Evolutionary conservation across 2,888 invertebrate genomes (phyloP).

Genomic region (Drosophila bunnanda): DNA sequence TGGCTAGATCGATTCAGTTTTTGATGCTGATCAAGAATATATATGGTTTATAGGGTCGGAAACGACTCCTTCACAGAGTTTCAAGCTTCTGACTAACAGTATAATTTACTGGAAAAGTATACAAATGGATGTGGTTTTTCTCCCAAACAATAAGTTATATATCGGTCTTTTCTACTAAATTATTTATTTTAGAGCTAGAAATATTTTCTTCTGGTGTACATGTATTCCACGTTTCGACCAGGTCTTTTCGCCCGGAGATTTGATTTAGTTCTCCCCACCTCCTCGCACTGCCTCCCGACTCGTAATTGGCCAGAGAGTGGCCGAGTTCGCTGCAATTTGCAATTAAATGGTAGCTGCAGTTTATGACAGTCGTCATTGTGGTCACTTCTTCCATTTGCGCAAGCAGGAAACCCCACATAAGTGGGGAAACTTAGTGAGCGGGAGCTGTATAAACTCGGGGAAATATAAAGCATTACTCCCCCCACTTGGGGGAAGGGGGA

Average conservation of each 20-base stretch:
- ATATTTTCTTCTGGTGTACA: not conserved
- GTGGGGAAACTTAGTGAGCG: not conserved
- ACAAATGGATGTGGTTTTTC: too few relatives aligned
- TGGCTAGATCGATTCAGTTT: too few relatives aligned
- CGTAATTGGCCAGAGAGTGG: constrained; percentile 22
- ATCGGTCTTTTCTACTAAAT: too few relatives aligned
- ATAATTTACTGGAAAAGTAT: too few relatives aligned
- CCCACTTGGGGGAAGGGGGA: not conserved
- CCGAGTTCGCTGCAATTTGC: constrained; percentile 26
- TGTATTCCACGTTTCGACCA: not conserved
- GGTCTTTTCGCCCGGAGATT: not conserved
- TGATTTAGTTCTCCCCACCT: constrained; percentile 17
- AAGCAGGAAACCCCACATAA: not conserved
- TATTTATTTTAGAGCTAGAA: not conserved
- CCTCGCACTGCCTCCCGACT: not conserved
- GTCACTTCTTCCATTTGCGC: constrained; percentile 4
- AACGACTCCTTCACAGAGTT: too few relatives aligned
- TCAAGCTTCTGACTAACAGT: too few relatives aligned
- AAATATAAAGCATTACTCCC: constrained; percentile 7
- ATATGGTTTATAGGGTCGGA: too few relatives aligned
- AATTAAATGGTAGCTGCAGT: constrained; percentile 30
- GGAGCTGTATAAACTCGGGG: constrained; percentile 8
- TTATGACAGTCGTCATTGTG: constrained; percentile 17
- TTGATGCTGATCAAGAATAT: too few relatives aligned
- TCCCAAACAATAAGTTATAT: too few relatives aligned